phyloP scores from a whole-genome alignment of 2,888 invertebrate genomes.

The Crossocerus cetratus region DNA sequence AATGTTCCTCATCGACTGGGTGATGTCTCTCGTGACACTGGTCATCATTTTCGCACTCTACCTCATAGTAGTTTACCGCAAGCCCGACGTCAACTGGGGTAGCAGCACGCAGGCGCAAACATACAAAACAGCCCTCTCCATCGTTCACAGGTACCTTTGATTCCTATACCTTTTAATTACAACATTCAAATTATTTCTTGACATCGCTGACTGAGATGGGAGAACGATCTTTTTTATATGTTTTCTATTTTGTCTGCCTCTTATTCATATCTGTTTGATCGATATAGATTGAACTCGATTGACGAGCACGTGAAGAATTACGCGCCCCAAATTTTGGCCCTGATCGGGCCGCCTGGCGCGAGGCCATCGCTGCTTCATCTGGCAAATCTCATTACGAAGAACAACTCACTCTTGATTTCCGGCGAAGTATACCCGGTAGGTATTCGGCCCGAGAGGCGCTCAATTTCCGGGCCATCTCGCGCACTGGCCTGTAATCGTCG shows the following conservation, averaged over 20 bases:
- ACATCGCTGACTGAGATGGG: neutral
- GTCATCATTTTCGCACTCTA: conserved; percentile 92
- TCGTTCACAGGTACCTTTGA: conserved; percentile 81
- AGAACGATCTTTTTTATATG: neutral
- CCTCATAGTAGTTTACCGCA: conserved; percentile 93
- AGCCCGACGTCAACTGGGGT: conserved; percentile 99
- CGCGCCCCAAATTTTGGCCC: conserved; percentile 93
- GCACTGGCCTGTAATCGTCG: neutral
- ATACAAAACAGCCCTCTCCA: conserved; percentile 93
- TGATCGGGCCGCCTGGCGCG: conserved; percentile 89
- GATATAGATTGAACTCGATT: conserved; percentile 83
- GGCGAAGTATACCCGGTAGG: conserved; percentile 90
- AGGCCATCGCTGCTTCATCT: conserved; percentile 95
- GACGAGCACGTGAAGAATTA: conserved; percentile 99
- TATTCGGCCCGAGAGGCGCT: conserved; percentile 9
- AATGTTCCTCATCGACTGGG: conserved; percentile 97
- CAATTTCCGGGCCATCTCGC: neutral
- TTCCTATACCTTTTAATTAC: neutral
- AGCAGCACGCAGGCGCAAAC: conserved; percentile 97
- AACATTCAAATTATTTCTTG: neutral
- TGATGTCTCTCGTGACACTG: conserved; percentile 94
- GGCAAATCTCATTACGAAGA: conserved; percentile 93
- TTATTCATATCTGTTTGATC: no score
- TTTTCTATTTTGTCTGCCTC: neutral
- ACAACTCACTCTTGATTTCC: conserved; percentile 92